Evolutionary conservation across 1,140 invertebrate genomes (phyloP), one percentile per base, ranked within the genome.

Genomic region (Trachelipus rathkii): DNA sequence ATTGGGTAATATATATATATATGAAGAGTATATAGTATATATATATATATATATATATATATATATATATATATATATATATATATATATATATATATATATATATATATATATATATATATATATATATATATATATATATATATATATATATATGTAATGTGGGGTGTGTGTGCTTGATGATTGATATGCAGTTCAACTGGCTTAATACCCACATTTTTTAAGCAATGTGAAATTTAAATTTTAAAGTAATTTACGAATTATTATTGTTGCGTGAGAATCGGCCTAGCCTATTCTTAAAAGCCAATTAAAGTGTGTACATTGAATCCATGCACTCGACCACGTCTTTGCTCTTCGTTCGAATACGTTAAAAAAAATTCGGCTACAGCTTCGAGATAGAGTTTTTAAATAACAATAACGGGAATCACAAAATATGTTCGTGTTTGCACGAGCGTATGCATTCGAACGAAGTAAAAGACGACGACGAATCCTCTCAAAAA

Each of bases 31-130:
- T n/a, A n/a, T n/a, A n/a, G n/a, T 60, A 60, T 60, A 60, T 60
- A 60, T 60, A 60, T 33, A 33, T 33, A 33, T 33, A 33, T 33
- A 33, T 33, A 33, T 33, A 33, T 33, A 33, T 19, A 60, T 19
- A 60, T 19, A 60, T 19, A 60, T 19, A 60, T 19, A 60, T 19
- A 60, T 19, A 60, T 19, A 60, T 19, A 60, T 19, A 33, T 33
- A 33, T 33, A 33, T 33, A 33, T 33, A 60, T 19, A 60, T 60
- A 15, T 60, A 15, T 60, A 60, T 60, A 60, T 60, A 60, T 60
- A 60, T 60, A 60, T 60, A 60, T 60, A 60, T 60, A 60, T 60
- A 15, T 60, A 60, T 60, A 60, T 60, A 60, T 60, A 60, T 60
- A 60, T 60, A 60, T 60, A 60, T 60, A 19, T 60, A 60, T 60